Conservation (phyloP, 2,797 vertebrate species). For the Sebastes iracundus region DNA sequence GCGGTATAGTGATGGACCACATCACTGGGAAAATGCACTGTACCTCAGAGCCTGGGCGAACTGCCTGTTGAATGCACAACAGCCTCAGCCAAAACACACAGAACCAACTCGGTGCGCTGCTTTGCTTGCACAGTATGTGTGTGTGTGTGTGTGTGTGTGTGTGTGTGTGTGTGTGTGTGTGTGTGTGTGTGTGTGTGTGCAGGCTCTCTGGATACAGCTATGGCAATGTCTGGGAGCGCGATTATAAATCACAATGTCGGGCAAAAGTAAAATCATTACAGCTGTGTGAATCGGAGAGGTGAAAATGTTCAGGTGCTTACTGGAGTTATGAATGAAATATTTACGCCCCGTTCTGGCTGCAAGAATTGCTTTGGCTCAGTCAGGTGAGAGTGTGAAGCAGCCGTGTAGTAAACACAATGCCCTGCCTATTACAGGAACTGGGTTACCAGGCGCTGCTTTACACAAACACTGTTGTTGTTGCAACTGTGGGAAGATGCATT, state of each 20-base stretch:
- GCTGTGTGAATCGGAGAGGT: background rate
- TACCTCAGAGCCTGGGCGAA: conserved; percentile 75
- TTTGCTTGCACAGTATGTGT: conserved; percentile 43
- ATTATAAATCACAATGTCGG: conserved; percentile 48
- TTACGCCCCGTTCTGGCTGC: background rate
- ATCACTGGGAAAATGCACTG: conserved; percentile 78
- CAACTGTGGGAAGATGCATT: conserved; percentile 17
- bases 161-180: conserved; percentile 15
- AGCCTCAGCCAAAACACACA: conserved; percentile 80
- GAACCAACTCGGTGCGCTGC: conserved; percentile 59
- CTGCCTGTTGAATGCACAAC: conserved; percentile 78
- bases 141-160: conserved; percentile 10
- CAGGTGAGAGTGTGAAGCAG: conserved; percentile 9
- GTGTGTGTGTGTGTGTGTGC: conserved; percentile 18
- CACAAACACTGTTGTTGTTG: conserved; percentile 26
- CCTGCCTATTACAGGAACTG: background rate
- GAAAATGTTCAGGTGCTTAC: conserved; percentile 8
- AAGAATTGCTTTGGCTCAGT: background rate
- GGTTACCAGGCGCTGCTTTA: conserved; percentile 12
- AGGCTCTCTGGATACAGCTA: conserved; percentile 48
- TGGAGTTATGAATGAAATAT: conserved; percentile 45
- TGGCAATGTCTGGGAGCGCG: conserved; percentile 46
- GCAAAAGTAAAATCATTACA: conserved; percentile 20
- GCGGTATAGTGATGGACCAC: conserved; percentile 76
- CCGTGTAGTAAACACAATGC: conserved; percentile 13